Evolutionary conservation across 2,797 vertebrate species (phyloP).

Genomic region (Gallinago stenura): DNA sequence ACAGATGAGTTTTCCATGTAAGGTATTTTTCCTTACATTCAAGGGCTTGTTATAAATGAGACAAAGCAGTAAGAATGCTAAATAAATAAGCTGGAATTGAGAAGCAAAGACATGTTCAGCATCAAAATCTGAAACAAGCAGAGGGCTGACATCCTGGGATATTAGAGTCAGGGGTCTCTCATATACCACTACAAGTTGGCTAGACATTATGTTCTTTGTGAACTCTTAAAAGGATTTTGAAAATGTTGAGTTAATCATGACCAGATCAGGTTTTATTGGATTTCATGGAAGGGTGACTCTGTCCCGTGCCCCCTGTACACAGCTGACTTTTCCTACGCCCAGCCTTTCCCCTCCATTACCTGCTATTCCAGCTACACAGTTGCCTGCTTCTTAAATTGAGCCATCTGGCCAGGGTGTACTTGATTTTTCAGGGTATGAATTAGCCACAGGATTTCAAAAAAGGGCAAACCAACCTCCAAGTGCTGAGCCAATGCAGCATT

Average conservation of each 20-base stretch:
- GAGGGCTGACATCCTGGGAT: constrained; percentile 16
- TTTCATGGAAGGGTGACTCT: constrained; percentile 34
- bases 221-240: constrained; percentile 37
- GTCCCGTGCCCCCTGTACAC: background rate
- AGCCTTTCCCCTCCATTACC: constrained; percentile 46
- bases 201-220: constrained; percentile 4
- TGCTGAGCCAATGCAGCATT: constrained; percentile 3
- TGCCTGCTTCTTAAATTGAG: background rate
- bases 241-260: constrained; percentile 46
- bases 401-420: constrained; percentile 19
- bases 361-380: constrained; percentile 21
- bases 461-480: background rate
- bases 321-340: constrained; percentile 12
- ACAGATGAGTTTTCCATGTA: background rate
- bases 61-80: background rate
- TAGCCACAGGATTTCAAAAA: constrained; percentile 11
- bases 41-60: background rate
- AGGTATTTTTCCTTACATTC: background rate
- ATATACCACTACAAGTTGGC: background rate
- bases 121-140: constrained; percentile 24
- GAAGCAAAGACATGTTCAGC: constrained; percentile 29
- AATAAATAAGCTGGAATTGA: constrained; percentile 6
- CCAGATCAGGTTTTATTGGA: constrained; percentile 52
- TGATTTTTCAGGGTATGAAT: background rate
- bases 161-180: background rate